Evolutionary conservation across 2,888 invertebrate species (phyloP), one percentile per base, ranked within the genome.

Genomic region (Hylaea fasciaria): DNA sequence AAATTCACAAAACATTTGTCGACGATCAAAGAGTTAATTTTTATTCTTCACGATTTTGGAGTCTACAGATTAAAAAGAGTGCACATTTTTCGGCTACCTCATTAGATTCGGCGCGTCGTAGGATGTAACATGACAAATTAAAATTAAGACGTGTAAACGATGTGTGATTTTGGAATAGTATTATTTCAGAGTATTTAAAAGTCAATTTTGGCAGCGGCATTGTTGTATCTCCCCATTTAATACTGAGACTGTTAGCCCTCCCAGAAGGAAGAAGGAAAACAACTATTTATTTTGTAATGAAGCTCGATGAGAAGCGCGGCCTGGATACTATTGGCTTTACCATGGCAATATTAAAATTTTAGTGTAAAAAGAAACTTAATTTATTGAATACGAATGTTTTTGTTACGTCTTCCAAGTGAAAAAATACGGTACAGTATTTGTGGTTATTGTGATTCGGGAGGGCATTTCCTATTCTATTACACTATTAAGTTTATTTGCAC

Each of bases 401-500:
- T 76, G 72, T 82, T 78, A 78, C 64, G 83, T 83, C 83, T 83
- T 83, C 84, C 83, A 83, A 83, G 76, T 78, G 71, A 75, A 80
- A 73, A 70, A n/a, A 39, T 69, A 78, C 77, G 80, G 75, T 77
- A 78, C 85, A 87, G 83, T 88, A 85, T 85, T 62, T 85, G 74
- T 67, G 72, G 70, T 71, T 68, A 68, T 76, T 70, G 70, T 69
- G 78, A 72, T 76, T 77, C 80, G 85, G 88, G 87, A 82, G 91
- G 89, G 89, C 85, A 81, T 86, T 89, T 91, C 91, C 89, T 89
- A 87, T 83, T 59, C 76, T 85, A 80, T 81, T 85, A 88, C 85
- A 85, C 84, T 86, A 85, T 87, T 88, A 87, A 86, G 86, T 87
- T 89, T 84, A 83, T 83, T 22, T 87, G 86, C 89, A 89, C 88